Evolutionary conservation across 1,140 invertebrate species (phyloP).

Genomic region (Drosophila carrolli): DNA sequence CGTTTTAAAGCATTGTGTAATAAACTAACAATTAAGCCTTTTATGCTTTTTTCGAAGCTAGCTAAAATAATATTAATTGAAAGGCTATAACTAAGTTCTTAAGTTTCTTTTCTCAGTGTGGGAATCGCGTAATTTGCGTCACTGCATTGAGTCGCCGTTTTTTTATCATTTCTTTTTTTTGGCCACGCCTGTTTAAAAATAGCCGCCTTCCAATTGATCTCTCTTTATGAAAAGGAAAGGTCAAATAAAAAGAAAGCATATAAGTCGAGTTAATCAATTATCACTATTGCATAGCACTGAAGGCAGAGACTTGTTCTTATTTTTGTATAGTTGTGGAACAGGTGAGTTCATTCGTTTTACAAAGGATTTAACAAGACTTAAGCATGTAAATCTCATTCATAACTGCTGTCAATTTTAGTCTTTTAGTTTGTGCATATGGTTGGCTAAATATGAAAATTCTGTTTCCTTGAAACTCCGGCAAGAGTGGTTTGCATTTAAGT

Average conservation of each 20-base stretch:
- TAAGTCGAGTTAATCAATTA: conserved; percentile 15
- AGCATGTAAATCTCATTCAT: not conserved
- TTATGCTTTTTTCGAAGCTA: too few species aligned
- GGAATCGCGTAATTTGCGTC: conserved; percentile 33
- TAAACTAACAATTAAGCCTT: too few species aligned
- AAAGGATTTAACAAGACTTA: conserved; percentile 7
- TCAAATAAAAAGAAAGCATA: not conserved
- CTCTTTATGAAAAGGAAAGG: not conserved
- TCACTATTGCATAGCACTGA: not conserved
- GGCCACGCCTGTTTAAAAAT: conserved; percentile 35
- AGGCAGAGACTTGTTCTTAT: not conserved
- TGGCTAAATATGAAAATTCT: not conserved
- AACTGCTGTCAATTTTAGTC: not conserved
- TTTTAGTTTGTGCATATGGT: conserved; percentile 6
- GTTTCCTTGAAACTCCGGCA: not conserved
- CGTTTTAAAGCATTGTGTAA: too few species aligned
- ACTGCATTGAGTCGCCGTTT: conserved; percentile 16
- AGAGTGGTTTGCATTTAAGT: conserved; percentile 14
- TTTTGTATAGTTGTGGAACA: not conserved
- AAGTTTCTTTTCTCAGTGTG: conserved; percentile 7
- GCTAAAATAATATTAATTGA: too few species aligned
- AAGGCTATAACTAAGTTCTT: too few species aligned
- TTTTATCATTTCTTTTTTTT: conserved; percentile 2
- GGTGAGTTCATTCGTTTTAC: not conserved
- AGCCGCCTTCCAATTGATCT: conserved; percentile 25